phyloP scores from a whole-genome alignment of 2,888 invertebrate genomes.

The Blastobasis lacticolella region DNA sequence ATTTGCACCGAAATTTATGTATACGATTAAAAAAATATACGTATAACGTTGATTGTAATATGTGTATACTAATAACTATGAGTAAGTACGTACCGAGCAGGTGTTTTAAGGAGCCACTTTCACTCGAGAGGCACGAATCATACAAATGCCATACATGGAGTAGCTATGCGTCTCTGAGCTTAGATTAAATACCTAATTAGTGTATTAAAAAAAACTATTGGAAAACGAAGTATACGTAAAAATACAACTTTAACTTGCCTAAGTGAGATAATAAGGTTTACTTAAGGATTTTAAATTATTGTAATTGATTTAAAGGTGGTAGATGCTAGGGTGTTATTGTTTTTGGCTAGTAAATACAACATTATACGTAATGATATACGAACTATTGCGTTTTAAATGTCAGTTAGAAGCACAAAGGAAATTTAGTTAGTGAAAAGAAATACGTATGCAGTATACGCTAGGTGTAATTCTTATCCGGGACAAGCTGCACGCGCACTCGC shows the following conservation, averaged over 20 bases:
- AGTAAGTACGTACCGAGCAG: constrained; percentile 38
- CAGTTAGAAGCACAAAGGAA: constrained; percentile 44
- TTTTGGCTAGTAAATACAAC: constrained; percentile 61
- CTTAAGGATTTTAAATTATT: constrained; percentile 71
- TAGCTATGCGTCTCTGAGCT: constrained; percentile 50
- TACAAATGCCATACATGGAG: constrained; percentile 3
- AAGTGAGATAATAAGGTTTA: constrained; percentile 71
- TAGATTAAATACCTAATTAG: constrained; percentile 35
- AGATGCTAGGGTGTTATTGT: constrained; percentile 64
- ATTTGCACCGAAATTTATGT: constrained; percentile 71
- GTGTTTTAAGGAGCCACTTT: constrained; percentile 26
- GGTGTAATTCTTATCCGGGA: constrained; percentile 45
- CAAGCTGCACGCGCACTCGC: too few species aligned
- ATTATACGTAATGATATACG: constrained; percentile 57
- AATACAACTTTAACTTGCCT: constrained; percentile 73
- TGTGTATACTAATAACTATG: constrained; percentile 68
- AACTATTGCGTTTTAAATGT: constrained; percentile 36
- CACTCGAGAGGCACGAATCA: constrained; percentile 22
- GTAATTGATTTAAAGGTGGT: constrained; percentile 66
- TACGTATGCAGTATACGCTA: constrained; percentile 72
- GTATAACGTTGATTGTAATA: constrained; percentile 73
- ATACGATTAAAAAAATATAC: constrained; percentile 70
- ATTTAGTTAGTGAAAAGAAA: constrained; percentile 63
- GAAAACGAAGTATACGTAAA: constrained; percentile 73
- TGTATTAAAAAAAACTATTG: constrained; percentile 42